These are phyloP conservation scores for Poecilia velifera DNA, from an alignment of 2,797 vertebrate species.

Conservation along the genomic window DNA sequence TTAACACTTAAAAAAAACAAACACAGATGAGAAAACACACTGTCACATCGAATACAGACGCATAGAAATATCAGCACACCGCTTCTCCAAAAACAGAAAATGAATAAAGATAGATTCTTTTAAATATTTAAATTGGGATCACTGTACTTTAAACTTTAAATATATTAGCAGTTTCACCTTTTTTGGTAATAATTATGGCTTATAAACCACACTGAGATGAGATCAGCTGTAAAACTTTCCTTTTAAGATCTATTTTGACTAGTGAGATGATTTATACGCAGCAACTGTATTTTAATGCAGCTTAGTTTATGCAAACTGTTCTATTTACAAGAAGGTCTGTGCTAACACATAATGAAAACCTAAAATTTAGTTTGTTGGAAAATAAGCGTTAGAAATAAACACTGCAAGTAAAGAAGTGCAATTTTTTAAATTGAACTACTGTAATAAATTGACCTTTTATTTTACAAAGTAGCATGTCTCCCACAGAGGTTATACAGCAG, in stretches of 20 bases:
- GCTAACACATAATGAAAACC: neutral
- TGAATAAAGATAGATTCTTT: neutral
- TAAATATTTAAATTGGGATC: neutral
- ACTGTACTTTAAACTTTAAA: neutral
- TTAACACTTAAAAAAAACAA: constrained; percentile 16
- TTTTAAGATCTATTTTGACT: neutral
- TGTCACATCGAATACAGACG: neutral
- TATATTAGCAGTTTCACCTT: neutral
- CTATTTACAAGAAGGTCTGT: neutral
- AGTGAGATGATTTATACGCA: neutral
- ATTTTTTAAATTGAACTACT: neutral
- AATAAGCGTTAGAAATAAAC: neutral
- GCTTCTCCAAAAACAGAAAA: neutral
- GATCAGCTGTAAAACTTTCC: neutral
- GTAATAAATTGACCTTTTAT: neutral
- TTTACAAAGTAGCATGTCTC: neutral
- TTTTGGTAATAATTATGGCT: neutral
- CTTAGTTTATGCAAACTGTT: neutral
- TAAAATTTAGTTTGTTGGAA: neutral
- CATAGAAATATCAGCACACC: neutral
- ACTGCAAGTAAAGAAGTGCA: neutral
- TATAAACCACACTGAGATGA: neutral
- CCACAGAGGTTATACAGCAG: neutral
- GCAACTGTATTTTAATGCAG: neutral
- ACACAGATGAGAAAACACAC: neutral